phyloP scores from a whole-genome alignment of 2,888 invertebrate genomes.

The Cheilosia vernalis region DNA sequence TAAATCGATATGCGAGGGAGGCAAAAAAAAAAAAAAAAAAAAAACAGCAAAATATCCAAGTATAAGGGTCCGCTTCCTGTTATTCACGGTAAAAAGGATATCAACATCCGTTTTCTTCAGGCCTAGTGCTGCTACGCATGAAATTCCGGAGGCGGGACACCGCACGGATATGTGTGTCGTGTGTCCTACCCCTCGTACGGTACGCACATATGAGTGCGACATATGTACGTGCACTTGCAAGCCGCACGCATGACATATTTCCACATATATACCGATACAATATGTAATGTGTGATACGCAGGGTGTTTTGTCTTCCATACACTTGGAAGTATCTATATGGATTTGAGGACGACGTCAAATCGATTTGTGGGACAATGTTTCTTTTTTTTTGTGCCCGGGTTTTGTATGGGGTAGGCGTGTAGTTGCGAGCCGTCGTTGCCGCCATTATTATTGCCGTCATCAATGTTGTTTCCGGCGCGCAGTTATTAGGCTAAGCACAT shows the following conservation, averaged over 20 bases:
- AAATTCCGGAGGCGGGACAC: conserved; percentile 65
- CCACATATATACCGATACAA: too few species aligned
- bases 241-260: conserved; percentile 47
- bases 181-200: conserved; percentile 12
- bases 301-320: not conserved
- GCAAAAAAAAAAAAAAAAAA: conserved; percentile 1
- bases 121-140: conserved; percentile 52
- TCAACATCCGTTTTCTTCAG: conserved; percentile 68
- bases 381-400: conserved; percentile 11
- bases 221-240: conserved; percentile 62
- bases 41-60: conserved; percentile 21
- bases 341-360: conserved; percentile 62
- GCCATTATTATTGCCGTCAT: conserved; percentile 50
- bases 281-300: conserved; percentile 23
- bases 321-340: not conserved
- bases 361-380: conserved; percentile 59
- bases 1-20: conserved; percentile 58
- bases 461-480: conserved; percentile 26
- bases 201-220: conserved; percentile 32
- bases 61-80: conserved; percentile 64
- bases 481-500: conserved; percentile 51
- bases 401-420: conserved; percentile 45
- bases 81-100: conserved; percentile 51
- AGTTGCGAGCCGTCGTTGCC: conserved; percentile 35
- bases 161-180: conserved; percentile 8